Percentiles rank a stretch among this genome's conserved stretches.
These are phyloP conservation scores for Notocelia uddmanniana DNA, from an alignment of 2,888 invertebrate genomes.

Conservation along the genomic window DNA sequence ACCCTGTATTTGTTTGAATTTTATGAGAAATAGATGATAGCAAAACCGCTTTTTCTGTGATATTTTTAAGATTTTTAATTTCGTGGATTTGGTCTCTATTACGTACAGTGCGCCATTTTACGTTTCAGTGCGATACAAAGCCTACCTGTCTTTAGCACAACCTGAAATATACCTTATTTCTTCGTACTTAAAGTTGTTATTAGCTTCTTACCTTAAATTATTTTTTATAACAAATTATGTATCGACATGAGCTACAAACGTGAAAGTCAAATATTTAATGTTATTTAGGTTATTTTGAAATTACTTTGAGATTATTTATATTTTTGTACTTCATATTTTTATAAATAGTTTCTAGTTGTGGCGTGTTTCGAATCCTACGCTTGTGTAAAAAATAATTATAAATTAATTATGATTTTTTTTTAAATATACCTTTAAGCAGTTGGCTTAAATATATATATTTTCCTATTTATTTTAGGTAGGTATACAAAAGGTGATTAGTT, in stretches of 20 bases:
- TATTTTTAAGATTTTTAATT: not conserved
- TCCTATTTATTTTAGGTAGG: not conserved
- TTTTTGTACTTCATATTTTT: conserved; percentile 74
- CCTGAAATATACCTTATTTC: conserved; percentile 33
- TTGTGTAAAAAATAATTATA: conserved; percentile 28
- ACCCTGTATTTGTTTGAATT: too few species aligned
- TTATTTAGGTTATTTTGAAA: conserved; percentile 76
- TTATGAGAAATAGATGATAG: too few species aligned
- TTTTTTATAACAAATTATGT: conserved; percentile 41
- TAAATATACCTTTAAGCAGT: conserved; percentile 23
- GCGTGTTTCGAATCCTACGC: conserved; percentile 47
- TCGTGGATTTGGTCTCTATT: not conserved
- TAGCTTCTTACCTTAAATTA: conserved; percentile 52
- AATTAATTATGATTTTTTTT: conserved; percentile 28
- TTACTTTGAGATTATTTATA: conserved; percentile 82
- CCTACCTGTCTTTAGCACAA: conserved; percentile 46
- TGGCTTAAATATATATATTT: not conserved
- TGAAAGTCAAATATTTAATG: conserved; percentile 61
- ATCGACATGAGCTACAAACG: conserved; percentile 51
- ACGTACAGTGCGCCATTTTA: conserved; percentile 2
- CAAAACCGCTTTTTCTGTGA: too few species aligned
- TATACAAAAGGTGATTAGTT: too few species aligned
- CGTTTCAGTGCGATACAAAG: conserved; percentile 17
- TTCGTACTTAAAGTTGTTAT: conserved; percentile 44
- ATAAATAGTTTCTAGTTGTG: conserved; percentile 68